A percentile compares a stretch with the other conserved stretches of the same genome.
These are phyloP conservation scores for Microcebus griseorufus DNA, from an alignment of 2,113 vertebrate genomes.

Conservation along the genomic window DNA sequence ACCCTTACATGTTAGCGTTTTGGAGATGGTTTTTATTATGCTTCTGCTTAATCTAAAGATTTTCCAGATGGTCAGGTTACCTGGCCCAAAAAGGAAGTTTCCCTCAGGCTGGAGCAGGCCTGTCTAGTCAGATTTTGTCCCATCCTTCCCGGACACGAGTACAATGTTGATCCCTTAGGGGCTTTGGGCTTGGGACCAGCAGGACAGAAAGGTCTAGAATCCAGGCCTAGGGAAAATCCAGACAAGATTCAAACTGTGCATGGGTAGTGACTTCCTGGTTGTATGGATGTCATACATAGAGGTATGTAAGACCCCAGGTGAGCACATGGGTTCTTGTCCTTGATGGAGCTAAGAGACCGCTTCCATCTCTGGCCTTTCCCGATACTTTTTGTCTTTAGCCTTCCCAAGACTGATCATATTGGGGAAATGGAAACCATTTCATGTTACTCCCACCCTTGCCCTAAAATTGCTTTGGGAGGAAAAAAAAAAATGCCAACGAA, in stretches of 20 bases:
- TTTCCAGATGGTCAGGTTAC: neutral
- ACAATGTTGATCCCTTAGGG: neutral
- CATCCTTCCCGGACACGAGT: neutral
- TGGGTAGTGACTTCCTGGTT: neutral
- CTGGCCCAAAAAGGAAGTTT: neutral
- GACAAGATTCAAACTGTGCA: neutral
- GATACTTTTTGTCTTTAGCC: neutral
- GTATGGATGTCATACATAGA: accelerated
- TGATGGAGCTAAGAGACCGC: neutral
- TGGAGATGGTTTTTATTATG: neutral
- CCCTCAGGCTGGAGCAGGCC: neutral
- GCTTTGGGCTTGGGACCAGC: neutral
- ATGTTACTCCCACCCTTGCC: neutral
- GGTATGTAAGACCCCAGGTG: neutral
- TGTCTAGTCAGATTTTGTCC: neutral
- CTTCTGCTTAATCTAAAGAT: neutral
- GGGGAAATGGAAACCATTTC: neutral
- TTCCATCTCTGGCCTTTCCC: neutral
- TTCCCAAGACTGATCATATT: neutral
- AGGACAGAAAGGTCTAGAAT: neutral
- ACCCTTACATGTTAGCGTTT: neutral
- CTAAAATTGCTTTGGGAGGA: neutral
- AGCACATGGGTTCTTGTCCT: neutral
- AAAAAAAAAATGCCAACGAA: neutral
- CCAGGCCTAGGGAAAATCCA: neutral